A percentile compares a stretch with the other conserved stretches of the same genome.
phyloP scores from a whole-genome alignment of 2,888 invertebrate genomes.

The Ceramica pisi region DNA sequence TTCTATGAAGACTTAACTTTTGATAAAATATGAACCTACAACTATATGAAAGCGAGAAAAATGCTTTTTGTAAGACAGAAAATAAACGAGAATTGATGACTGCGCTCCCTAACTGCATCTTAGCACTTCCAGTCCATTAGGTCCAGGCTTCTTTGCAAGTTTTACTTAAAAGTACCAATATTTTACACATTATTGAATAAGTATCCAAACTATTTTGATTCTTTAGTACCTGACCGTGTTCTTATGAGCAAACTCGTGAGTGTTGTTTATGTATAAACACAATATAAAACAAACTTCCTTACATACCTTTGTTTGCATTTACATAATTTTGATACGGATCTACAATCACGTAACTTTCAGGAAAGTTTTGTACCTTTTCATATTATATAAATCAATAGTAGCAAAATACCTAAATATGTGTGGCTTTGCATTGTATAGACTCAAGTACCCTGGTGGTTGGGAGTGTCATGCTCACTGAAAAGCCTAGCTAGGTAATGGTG shows the following conservation, averaged over 20 bases:
- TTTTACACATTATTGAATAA: constrained; percentile 8
- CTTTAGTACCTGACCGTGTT: neutral
- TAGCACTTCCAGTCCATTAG: neutral
- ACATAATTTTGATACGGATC: neutral
- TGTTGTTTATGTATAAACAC: constrained; percentile 14
- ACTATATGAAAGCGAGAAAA: neutral
- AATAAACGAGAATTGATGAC: constrained; percentile 7
- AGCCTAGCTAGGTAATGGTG: too few relatives aligned
- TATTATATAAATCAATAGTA: too few relatives aligned
- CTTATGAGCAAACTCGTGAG: neutral
- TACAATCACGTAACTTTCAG: neutral
- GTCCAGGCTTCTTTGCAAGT: neutral
- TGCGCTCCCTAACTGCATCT: neutral
- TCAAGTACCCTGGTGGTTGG: too few relatives aligned
- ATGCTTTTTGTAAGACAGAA: neutral
- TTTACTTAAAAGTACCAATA: constrained; percentile 7
- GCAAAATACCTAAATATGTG: too few relatives aligned
- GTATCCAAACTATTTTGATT: neutral
- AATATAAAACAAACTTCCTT: neutral
- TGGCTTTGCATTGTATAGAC: too few relatives aligned
- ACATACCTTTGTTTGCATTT: neutral
- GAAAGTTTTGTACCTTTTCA: neutral
- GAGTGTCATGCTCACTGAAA: too few relatives aligned
- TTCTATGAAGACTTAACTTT: neutral
- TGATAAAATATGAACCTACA: neutral